These are phyloP conservation scores for Propithecus coquereli DNA, from an alignment of 2,113 vertebrate genomes.

Conservation along the genomic window DNA sequence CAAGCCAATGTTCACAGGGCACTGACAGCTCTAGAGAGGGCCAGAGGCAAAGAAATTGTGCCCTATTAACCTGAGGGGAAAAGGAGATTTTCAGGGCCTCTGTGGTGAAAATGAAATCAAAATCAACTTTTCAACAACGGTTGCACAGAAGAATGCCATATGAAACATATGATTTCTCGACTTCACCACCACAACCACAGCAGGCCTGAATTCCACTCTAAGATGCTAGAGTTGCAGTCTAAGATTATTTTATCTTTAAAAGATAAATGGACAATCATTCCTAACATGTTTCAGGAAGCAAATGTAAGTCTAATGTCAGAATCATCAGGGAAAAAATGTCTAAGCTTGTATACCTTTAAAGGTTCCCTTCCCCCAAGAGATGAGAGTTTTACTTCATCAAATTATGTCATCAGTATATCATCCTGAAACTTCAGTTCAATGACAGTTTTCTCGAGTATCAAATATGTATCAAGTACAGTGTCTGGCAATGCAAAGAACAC, in stretches of 20 bases:
- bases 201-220: neutral
- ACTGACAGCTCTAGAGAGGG: neutral
- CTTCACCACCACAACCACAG: neutral
- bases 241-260: slow-evolving; percentile 34
- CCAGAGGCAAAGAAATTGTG: neutral
- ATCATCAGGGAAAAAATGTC: neutral
- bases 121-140: slow-evolving; percentile 38
- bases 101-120: slow-evolving; percentile 16
- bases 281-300: slow-evolving; percentile 15
- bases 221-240: neutral
- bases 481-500: neutral
- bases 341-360: neutral
- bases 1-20: neutral
- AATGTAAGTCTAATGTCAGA: slow-evolving; percentile 20
- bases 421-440: slow-evolving; percentile 5
- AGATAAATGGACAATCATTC: neutral
- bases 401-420: neutral
- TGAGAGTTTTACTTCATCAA: slow-evolving; percentile 16
- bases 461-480: neutral
- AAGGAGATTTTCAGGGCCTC: neutral
- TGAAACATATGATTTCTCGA: neutral
- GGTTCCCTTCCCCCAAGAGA: neutral
- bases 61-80: neutral
- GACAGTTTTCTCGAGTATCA: slow-evolving; percentile 15
- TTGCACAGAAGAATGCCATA: slow-evolving; percentile 28